A percentile compares a stretch with the other conserved stretches of the same genome.
These are phyloP conservation scores for Muscidifurax raptorellus DNA, from an alignment of 1,140 invertebrate genomes.

Conservation along the genomic window DNA sequence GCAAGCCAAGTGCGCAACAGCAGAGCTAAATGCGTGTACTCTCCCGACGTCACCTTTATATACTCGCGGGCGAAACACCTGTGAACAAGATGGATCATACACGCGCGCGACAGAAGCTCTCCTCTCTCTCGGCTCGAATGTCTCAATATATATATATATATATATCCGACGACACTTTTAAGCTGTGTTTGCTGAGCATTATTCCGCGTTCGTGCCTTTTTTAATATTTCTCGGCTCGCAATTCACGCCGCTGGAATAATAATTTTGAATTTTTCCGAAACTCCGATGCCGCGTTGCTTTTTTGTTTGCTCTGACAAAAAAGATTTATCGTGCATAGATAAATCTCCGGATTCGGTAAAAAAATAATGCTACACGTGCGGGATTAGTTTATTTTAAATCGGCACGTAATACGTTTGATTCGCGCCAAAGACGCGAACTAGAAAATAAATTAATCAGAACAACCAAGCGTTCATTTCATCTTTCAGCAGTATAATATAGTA, in stretches of 20 bases:
- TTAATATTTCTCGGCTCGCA: not conserved
- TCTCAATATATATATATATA: not conserved
- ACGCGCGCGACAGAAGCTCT: not conserved
- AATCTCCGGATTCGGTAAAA: too few species aligned
- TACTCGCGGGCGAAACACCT: not conserved
- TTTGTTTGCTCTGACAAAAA: not conserved
- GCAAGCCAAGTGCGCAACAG: not conserved
- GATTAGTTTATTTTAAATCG: too few species aligned
- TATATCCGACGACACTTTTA: not conserved
- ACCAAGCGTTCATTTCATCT: too few species aligned
- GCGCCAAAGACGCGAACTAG: too few species aligned
- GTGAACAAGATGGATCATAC: not conserved
- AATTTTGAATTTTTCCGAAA: not conserved
- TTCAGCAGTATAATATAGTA: too few species aligned
- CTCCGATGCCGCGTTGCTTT: not conserved
- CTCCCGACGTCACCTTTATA: not conserved
- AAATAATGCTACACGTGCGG: not conserved
- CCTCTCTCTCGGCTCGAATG: not conserved
- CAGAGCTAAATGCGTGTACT: not conserved
- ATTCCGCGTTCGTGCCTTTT: not conserved
- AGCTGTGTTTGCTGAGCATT: not conserved
- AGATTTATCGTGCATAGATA: too few species aligned
- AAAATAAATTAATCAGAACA: too few species aligned
- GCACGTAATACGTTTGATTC: too few species aligned
- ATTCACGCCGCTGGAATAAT: not conserved